Conservation (phyloP, 2,888 invertebrate genomes). For the Pristionchus maxplancki region DNA sequence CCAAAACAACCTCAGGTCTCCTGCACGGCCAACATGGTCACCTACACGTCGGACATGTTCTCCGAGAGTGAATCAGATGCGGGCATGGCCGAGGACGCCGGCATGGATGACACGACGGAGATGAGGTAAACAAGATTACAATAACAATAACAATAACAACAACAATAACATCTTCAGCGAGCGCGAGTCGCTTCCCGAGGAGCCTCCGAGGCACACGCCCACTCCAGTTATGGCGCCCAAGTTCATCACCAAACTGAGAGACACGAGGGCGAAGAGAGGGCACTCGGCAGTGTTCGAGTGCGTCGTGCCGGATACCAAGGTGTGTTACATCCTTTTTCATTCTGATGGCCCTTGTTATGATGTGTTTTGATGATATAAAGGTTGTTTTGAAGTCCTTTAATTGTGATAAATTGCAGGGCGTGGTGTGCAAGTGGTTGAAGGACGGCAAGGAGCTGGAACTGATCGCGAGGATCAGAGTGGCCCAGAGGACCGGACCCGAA, state of each 20-base stretch:
- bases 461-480: slow-evolving; percentile 77
- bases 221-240: slow-evolving; percentile 77
- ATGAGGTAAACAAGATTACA: slow-evolving; percentile 36
- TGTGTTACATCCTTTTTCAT: not conserved
- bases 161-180: slow-evolving; percentile 52
- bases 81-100: slow-evolving; percentile 67
- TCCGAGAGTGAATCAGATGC: slow-evolving; percentile 75
- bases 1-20: slow-evolving; percentile 56
- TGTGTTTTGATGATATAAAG: not conserved
- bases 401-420: slow-evolving; percentile 53
- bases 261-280: slow-evolving; percentile 72
- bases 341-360: not conserved
- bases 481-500: slow-evolving; percentile 66
- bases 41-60: slow-evolving; percentile 76
- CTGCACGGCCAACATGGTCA: slow-evolving; percentile 77
- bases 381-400: not conserved
- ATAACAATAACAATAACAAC: not conserved
- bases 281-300: slow-evolving; percentile 77
- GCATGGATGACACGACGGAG: slow-evolving; percentile 60
- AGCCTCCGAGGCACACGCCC: slow-evolving; percentile 70
- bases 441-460: slow-evolving; percentile 77
- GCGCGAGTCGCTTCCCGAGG: slow-evolving; percentile 70
- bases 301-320: slow-evolving; percentile 78
- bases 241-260: slow-evolving; percentile 77
- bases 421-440: slow-evolving; percentile 76